A percentile compares a stretch with the other conserved stretches of the same genome.
These are phyloP conservation scores for Erethizon dorsatum DNA, from an alignment of 2,797 vertebrate species.

Conservation along the genomic window DNA sequence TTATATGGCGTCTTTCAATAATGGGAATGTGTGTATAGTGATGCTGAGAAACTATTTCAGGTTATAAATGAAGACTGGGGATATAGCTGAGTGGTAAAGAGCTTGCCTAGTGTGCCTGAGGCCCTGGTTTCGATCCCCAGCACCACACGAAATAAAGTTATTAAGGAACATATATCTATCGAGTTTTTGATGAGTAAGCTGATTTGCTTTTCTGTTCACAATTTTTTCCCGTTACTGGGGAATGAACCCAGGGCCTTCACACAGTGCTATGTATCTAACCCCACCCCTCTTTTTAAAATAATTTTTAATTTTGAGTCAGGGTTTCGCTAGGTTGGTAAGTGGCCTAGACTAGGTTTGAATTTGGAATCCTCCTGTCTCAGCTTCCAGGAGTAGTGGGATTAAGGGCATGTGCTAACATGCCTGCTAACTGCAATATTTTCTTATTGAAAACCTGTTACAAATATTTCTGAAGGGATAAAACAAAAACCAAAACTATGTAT, in stretches of 20 bases:
- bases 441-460: neutral
- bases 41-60: conserved; percentile 30
- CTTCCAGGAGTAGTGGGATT: neutral
- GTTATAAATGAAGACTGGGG: neutral
- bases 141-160: neutral
- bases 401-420: neutral
- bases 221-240: neutral
- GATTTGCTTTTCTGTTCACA: neutral
- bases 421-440: neutral
- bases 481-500: neutral
- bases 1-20: conserved; percentile 10
- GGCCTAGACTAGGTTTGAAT: neutral
- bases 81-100: neutral
- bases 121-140: neutral
- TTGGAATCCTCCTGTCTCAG: neutral
- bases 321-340: neutral
- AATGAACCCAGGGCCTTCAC: neutral
- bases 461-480: conserved; percentile 25
- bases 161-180: neutral
- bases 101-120: neutral
- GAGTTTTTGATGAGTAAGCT: conserved; percentile 1
- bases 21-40: neutral
- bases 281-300: neutral
- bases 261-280: neutral
- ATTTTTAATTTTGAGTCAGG: neutral